Base-by-base conservation (phyloP, 2,797 vertebrate species). In the Sorex maritimensis region DNA sequence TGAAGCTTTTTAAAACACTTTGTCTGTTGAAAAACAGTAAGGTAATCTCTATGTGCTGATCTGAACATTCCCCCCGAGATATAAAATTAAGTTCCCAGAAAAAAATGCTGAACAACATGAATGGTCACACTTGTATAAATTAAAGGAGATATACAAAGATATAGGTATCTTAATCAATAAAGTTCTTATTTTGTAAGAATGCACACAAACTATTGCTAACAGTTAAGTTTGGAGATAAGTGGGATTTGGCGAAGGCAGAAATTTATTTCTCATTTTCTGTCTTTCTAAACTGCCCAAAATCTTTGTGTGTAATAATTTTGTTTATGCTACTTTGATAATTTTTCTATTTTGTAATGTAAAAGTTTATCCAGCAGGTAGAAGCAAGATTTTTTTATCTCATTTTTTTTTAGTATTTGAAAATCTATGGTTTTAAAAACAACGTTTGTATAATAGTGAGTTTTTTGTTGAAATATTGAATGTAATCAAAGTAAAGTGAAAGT, bases 321-420 rank as follows among this genome's bases (percentile, higher is more conserved):
- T 55, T 55, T 12, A 55, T 8, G 12, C 0, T 81, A 19, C 46
- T 87, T 95, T 94, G 61, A 68, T 69, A 86, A 12, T 55, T 55
- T 55, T 55, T 12, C 52, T 52, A 17, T 55, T 12, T 55, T 55
- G 52, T 55, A 55, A 21, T 11, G 11, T 86, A 63, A 65, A 58
- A 38, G 0, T 30, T 88, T 77, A 81, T 63, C 46, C 41, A 83
- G 73, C 5, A n/a, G 3, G 2, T 23, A 86, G 71, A 77, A 68
- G 17, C 82, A 72, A 81, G 52, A 3, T 55, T 63, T 2, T 81
- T 85, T 44, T 73, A 46, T 61, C 28, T 9, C 58, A 2, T 80
- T 73, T 6, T 4, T 52, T 84, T 52, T 83, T 12, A 78, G 30
- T 63, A 88, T 81, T 92, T 88, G 79, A 41, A 95, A 93, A 93